Base-by-base conservation (phyloP, 2,888 invertebrate species). In the Apamea anceps region DNA sequence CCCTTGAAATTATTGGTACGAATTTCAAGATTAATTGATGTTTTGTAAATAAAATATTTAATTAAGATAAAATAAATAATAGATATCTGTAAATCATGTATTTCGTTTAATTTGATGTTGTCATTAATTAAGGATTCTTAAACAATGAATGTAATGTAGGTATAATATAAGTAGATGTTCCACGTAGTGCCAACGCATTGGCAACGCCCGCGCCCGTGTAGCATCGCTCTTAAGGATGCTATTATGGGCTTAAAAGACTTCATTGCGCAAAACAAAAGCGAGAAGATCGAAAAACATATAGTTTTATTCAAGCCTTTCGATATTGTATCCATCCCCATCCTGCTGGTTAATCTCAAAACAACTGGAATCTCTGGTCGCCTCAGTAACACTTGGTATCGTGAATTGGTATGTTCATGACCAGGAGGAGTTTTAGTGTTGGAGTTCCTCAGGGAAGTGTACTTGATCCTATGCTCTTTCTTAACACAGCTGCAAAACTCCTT, bases 81-180 rank as follows among this genome's bases (percentile, higher is more conserved):
- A n/a, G 2, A 51, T 48, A 42, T 0, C 21, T 60, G 12, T 25
- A 42, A 25, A 67, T 66, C 1, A 48, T 25, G 1, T 74, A 25
- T 54, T 45, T 54, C 15, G 18, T 80, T 82, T 82, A 18, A 75
- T 75, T 66, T 60, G 2, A 48, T 8, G 25, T 13, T 71, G 45
- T 75, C 8, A 42, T 32, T 18, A 28, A 42, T 42, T 10, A 57
- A 21, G 12, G 12, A 45, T 5, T 6, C 7, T 7, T 7, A 21
- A 3, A 28, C 13, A 51, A 48, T 28, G 42, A 51, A 48, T 28
- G 42, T 42, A 42, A 48, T 6, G 6, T 28, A 12, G 12, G 6
- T 45, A 67, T 18, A 45, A 12, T n/a, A 7, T 42, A 15, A 42
- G 12, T 7, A n/a, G 1, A 42, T 28, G n/a, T 12, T 18, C 1